Conservation (phyloP, 2,888 invertebrate genomes). For the Gymnocheta viridis region DNA sequence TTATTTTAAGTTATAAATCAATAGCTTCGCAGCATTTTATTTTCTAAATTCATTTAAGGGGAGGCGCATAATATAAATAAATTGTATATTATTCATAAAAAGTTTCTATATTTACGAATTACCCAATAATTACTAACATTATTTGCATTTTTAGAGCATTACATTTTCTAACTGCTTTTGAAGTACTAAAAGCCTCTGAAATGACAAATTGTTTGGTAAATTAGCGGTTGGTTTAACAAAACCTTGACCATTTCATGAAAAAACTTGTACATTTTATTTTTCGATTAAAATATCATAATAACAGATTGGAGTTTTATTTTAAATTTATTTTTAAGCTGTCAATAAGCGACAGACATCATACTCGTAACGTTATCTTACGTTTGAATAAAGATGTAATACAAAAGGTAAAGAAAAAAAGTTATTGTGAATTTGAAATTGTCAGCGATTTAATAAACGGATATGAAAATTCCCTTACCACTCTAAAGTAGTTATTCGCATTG, state of each 20-base stretch:
- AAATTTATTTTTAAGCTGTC: not conserved
- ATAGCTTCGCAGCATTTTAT: no score
- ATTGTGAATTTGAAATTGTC: not conserved
- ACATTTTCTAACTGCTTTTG: conserved; percentile 29
- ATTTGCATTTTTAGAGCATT: conserved; percentile 64
- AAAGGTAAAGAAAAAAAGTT: not conserved
- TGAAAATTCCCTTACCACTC: not conserved
- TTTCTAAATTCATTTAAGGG: not conserved
- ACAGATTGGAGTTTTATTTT: no score
- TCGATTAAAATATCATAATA: not conserved
- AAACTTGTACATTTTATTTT: conserved; percentile 2
- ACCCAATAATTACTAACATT: conserved; percentile 53
- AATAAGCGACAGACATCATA: not conserved
- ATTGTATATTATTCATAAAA: not conserved
- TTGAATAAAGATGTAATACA: no score
- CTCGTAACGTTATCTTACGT: no score
- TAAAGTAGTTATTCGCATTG: not conserved
- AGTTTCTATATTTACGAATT: not conserved
- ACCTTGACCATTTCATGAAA: conserved; percentile 56
- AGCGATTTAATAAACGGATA: conserved; percentile 9
- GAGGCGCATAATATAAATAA: not conserved
- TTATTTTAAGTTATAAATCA: no score
- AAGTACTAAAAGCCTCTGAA: conserved; percentile 3
- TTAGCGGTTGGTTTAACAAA: conserved; percentile 54
- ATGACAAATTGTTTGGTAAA: conserved; percentile 25